These are phyloP conservation scores for Drosophila watanabei DNA, from an alignment of 1,140 invertebrate genomes.

Conservation along the genomic window DNA sequence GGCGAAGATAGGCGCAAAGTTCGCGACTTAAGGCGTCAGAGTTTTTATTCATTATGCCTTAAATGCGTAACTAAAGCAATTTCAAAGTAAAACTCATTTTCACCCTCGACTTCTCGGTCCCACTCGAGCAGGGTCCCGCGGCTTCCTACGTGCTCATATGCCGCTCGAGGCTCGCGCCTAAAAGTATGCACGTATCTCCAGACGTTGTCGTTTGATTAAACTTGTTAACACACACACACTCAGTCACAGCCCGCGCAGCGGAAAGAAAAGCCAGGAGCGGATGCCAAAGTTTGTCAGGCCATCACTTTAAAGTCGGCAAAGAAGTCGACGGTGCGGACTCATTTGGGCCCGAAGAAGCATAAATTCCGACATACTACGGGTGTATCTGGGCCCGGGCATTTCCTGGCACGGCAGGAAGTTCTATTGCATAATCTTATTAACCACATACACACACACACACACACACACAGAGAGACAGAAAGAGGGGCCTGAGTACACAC, in stretches of 20 bases:
- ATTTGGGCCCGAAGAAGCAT: conserved; percentile 32
- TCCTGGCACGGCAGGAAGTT: conserved; percentile 47
- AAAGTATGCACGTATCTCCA: conserved; percentile 75
- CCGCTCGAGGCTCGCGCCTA: conserved; percentile 38
- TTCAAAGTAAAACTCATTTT: conserved; percentile 67
- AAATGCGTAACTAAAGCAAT: conserved; percentile 82
- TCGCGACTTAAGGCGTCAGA: conserved; percentile 6
- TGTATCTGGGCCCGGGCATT: conserved; percentile 25
- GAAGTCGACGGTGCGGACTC: conserved; percentile 37
- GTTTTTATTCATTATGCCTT: conserved; percentile 74
- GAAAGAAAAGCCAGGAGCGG: conserved; percentile 12
- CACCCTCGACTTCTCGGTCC: conserved; percentile 27
- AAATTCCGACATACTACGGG: conserved; percentile 26
- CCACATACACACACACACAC: conserved; percentile 14
- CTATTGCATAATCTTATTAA: conserved; percentile 49
- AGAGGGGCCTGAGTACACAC: conserved; percentile 4
- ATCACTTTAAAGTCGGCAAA: conserved; percentile 41
- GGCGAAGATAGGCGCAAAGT: conserved; percentile 26
- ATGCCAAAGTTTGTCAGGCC: conserved; percentile 34
- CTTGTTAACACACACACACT: conserved; percentile 66
- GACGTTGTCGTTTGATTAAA: conserved; percentile 82
- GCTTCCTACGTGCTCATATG: conserved; percentile 64
- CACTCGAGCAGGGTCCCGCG: background rate
- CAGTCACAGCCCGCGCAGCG: too few relatives aligned
- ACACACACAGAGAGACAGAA: background rate